Base-by-base conservation (phyloP, 2,113 vertebrate species). In the Spilogale gracilis region DNA sequence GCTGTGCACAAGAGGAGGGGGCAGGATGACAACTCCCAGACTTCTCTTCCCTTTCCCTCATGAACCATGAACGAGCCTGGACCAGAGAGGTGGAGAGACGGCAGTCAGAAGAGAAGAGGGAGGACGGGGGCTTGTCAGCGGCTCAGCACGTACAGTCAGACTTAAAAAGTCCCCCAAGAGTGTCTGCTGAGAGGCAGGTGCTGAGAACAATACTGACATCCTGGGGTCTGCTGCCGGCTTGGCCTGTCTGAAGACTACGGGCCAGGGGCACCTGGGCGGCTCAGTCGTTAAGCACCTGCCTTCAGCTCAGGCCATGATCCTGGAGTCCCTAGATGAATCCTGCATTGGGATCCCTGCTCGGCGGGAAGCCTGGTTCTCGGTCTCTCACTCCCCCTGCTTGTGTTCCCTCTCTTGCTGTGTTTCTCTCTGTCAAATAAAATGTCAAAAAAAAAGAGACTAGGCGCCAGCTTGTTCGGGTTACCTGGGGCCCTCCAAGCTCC, bases 121-220 rank as follows among this genome's bases (percentile, higher is more conserved):
- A n/a, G 18, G 38, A 21, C 52, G 83, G 2, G n/a, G 90, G n/a
- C 63, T 93, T 86, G 91, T 95, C 97, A 87, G 93, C 76, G 30
- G 92, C 94, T 89, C 89, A 95, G 96, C 95, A 96, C 94, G 89
- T 83, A 92, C 45, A 88, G 95, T 71, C 90, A 96, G 92, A 89
- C 93, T 97, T 95, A 93, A 96, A 97, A 95, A 78, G 96, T 98
- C 98, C 96, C 97, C 80, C 48, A 92, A 96, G 97, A 96, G 83
- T 43, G 32, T 96, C 96, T 97, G 83, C 95, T 10, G 94, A 84
- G 98, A 98, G n/a, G 94, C 95, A 78, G 90, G 94, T 92, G 92
- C 43, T 86, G 82, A 95, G 69, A 83, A 10, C 0, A 38, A 38
- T 38, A 38, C 38, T 38, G 38, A 38, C 69, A 3, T 84, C 97